phyloP scores from a whole-genome alignment of 2,888 invertebrate species.

The Melanargia galathea region DNA sequence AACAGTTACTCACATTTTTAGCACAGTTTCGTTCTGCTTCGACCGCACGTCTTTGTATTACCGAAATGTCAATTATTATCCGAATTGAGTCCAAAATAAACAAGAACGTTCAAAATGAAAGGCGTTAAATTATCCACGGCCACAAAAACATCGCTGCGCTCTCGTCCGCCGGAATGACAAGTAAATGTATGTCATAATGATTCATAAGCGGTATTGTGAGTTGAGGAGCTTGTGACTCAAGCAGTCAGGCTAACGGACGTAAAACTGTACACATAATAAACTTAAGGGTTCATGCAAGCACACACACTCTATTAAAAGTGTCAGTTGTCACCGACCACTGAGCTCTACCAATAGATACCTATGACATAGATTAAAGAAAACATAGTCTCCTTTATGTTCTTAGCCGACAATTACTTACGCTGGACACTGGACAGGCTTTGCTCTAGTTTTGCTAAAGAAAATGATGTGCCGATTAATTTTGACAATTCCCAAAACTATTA shows the following conservation, averaged over 20 bases:
- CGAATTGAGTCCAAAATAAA: constrained; percentile 16
- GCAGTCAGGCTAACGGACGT: constrained; percentile 35
- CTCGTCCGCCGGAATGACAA: constrained; percentile 25
- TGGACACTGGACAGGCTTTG: too few species aligned
- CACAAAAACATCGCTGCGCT: constrained; percentile 17
- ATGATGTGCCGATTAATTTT: too few species aligned
- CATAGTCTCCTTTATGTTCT: too few species aligned
- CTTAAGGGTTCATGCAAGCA: constrained; percentile 22
- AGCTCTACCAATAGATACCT: too few species aligned
- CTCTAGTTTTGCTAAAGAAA: too few species aligned
- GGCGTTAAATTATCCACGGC: constrained; percentile 5
- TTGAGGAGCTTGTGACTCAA: constrained; percentile 30
- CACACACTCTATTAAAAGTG: not conserved
- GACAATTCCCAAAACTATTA: too few species aligned
- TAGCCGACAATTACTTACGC: too few species aligned
- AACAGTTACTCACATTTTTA: not conserved
- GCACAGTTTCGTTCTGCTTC: not conserved
- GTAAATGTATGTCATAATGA: constrained; percentile 39
- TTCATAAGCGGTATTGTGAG: constrained; percentile 27
- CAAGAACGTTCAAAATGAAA: constrained; percentile 16
- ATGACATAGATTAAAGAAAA: too few species aligned
- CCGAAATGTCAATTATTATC: constrained; percentile 7
- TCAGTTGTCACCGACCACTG: too few species aligned
- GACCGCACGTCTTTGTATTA: not conserved
- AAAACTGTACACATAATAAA: constrained; percentile 32